Conservation (phyloP, 2,797 vertebrate genomes). For the Neosilurus mollespiculum region DNA sequence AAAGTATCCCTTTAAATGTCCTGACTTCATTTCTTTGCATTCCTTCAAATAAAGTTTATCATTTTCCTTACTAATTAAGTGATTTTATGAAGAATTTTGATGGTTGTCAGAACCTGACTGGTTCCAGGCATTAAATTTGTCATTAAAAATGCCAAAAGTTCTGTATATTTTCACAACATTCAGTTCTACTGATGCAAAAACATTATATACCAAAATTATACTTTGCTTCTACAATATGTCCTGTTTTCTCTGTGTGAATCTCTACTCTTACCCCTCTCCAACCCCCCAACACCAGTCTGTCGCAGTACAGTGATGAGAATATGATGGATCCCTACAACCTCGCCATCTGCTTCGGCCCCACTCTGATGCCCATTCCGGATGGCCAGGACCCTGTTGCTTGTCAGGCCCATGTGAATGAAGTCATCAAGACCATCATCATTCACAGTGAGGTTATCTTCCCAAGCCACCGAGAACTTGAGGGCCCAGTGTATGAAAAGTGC, state of each 20-base stretch:
- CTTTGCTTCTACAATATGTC: background rate
- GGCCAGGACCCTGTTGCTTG: conserved; percentile 95
- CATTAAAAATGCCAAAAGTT: background rate
- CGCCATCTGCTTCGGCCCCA: conserved; percentile 98
- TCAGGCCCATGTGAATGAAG: conserved; percentile 97
- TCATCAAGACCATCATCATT: conserved; percentile 96
- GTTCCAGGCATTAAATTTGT: too few relatives aligned
- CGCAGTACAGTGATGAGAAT: conserved; percentile 98
- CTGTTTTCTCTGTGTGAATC: conserved; percentile 8
- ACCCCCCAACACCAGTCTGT: conserved; percentile 75
- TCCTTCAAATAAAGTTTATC: too few relatives aligned
- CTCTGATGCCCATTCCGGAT: conserved; percentile 96
- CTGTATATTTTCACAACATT: background rate
- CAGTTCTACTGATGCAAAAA: background rate
- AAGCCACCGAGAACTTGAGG: conserved; percentile 85
- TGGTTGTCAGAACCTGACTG: too few relatives aligned
- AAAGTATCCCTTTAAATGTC: background rate
- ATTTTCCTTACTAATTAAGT: too few relatives aligned
- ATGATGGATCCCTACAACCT: conserved; percentile 99
- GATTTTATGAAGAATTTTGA: too few relatives aligned
- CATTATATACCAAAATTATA: background rate
- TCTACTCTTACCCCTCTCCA: background rate
- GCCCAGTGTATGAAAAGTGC: conserved; percentile 96
- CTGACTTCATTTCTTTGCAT: background rate
- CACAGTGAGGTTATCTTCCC: conserved; percentile 96